Evolutionary conservation across 2,113 vertebrate genomes (phyloP), one percentile per base, ranked within the genome.

Genomic region (Seriola rivoliana): DNA sequence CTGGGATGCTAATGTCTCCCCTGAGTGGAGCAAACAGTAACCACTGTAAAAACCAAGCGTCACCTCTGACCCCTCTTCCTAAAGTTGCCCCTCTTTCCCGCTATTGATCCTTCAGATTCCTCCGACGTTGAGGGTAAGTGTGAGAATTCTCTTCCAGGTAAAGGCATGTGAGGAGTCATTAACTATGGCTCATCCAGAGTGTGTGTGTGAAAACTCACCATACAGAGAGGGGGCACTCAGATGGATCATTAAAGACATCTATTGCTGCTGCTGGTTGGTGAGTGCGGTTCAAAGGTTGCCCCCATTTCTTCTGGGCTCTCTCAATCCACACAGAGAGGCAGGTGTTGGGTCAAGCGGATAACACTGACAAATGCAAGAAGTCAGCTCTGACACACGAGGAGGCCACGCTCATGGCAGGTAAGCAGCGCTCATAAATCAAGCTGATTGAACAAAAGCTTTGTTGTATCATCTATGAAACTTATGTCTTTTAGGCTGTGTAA

Each of bases 21-120:
- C 38, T 17, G 75, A 60, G 34, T 1, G 12, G 63, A 50, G 42
- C 78, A 94, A 93, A 94, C 78, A 92, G 78, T 19, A 40, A 75
- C 75, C 60, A 63, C 77, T 77, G 77, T 81, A 81, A 90, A 87
- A 85, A 71, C 10, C 66, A 32, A 60, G 60, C 25, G 40, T 91
- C 68, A 91, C 88, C 94, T 93, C 82, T 93, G 93, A 93, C 92
- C 90, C 85, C 81, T 80, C 68, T 58, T 36, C 59, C 71, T 32
- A 74, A 75, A 88, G 64, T 76, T 58, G 19, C n/a, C 72, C 52
- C 46, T 68, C 66, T 81, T 90, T 91, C 90, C 76, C 68, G 52
- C 90, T 72, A 91, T 92, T 93, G 90, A 92, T 93, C 85, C 78
- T 66, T 48, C 46, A 50, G 74, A 91, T 89, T 93, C 90, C 83